Conservation (phyloP, 2,797 vertebrate genomes). For the Oreonectes daqikongensis region DNA sequence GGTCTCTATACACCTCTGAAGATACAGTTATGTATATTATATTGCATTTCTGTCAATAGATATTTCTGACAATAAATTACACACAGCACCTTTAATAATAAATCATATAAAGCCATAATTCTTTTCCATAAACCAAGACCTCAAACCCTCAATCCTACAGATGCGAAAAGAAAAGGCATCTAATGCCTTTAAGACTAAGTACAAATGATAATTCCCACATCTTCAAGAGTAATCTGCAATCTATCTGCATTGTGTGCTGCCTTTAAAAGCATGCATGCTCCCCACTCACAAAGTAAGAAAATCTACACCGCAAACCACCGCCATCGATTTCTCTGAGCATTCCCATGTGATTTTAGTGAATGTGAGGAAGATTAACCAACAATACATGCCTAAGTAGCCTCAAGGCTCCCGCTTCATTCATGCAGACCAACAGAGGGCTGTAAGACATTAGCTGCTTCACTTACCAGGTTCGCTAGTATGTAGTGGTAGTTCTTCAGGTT, state of each 20-base stretch:
- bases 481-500: conserved; percentile 95
- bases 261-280: conserved; percentile 47
- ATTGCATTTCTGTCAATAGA: too few relatives aligned
- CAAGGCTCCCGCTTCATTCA: conserved; percentile 12
- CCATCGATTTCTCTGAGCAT: conserved; percentile 29
- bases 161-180: conserved; percentile 43
- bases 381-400: conserved; percentile 14
- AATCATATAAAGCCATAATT: not conserved
- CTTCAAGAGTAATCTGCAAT: conserved; percentile 56
- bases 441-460: conserved; percentile 52
- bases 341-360: conserved; percentile 3
- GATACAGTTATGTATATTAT: too few relatives aligned
- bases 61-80: too few relatives aligned
- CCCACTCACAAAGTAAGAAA: conserved; percentile 19
- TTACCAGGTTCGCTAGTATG: conserved; percentile 94
- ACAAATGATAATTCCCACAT: conserved; percentile 51
- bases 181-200: conserved; percentile 46
- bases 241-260: conserved; percentile 53
- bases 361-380: conserved; percentile 24
- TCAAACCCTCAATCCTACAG: conserved; percentile 27
- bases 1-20: too few relatives aligned
- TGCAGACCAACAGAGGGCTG: not conserved
- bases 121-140: not conserved
- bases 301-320: conserved; percentile 25
- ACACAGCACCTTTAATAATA: too few relatives aligned